Evolutionary conservation across 2,797 vertebrate genomes (phyloP), one percentile per base, ranked within the genome.

Genomic region (Syngnathus rostellatus): DNA sequence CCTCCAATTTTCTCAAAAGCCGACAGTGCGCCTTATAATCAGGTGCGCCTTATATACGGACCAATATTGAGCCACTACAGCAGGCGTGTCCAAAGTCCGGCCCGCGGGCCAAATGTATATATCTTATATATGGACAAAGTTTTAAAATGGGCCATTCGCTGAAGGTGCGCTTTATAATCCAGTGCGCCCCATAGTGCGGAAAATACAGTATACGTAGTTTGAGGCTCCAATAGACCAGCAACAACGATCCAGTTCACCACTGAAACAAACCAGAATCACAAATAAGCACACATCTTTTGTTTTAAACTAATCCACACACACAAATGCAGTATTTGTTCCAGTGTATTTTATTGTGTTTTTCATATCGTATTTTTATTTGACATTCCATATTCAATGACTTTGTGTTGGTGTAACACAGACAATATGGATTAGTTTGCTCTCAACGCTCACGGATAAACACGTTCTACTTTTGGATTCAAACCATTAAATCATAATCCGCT

Each of bases 361-460:
- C 3, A 7, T 17, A 40, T 7, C n/a, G 17, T 4, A 8, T 10
- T 57, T 7, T 37, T 41, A 41, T 21, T 31, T 11, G 12, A 61
- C 10, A 21, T 41, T 21, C n/a, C 60, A 45, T 62, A 41, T 45
- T 25, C 40, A 45, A 45, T 45, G 21, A 21, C 14, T 62, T 23
- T 16, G 60, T 23, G 11, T 45, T 7, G 60, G 21, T 7, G 11
- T 41, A 23, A 45, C n/a, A 62, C 21, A 14, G 41, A 43, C 41
- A 62, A 62, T 25, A 21, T 45, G 60, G 21, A 62, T 62, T 45
- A 45, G 60, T 62, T 62, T 62, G 12, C 21, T 62, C 60, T 62
- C 60, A 45, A 45, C n/a, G 21, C 41, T 43, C 41, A 43, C 60
- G 25, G 39, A 61, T 45, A 62, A 62, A 62, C 40, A 62, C 12